Evolutionary conservation across 2,888 invertebrate genomes (phyloP), one percentile per base, ranked within the genome.

Genomic region (Synanthedon andrenaeformis): DNA sequence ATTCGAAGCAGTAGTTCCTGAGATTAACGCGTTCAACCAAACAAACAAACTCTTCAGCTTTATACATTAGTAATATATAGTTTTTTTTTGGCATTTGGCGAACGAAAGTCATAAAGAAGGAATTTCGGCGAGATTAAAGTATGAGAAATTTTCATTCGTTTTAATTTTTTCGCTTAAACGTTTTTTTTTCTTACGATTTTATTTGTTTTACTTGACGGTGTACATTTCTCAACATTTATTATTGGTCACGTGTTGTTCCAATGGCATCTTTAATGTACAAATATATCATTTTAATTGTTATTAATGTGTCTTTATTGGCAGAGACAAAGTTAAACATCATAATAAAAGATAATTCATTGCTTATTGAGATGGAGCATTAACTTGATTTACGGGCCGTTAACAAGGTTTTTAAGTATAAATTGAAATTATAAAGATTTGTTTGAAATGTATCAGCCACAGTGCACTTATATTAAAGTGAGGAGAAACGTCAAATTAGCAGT

Each of bases 61-160:
- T n/a, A n/a, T n/a, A n/a, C n/a, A n/a, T n/a, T n/a, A n/a, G n/a
- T n/a, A n/a, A n/a, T n/a, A n/a, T n/a, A n/a, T n/a, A n/a, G n/a
- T n/a, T n/a, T n/a, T n/a, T n/a, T n/a, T n/a, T n/a, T n/a, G n/a
- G n/a, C n/a, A n/a, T 72, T 67, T 57, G 59, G 59, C 3, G 51
- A 63, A 72, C 63, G 71, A 72, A 72, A 72, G 70, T 58, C 28
- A 49, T 56, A 65, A 23, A 66, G 62, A 71, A 66, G 68, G 69
- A 64, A 41, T 58, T 55, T 58, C 56, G 55, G 49, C 52, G 59
- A 64, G 61, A 64, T 66, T 64, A 63, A 62, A 59, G 45, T 53
- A 17, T 17, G 49, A 52, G 51, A n/a, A 12, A 51, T 52, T 54
- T 51, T 53, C 42, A 53, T 57, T 56, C 57, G 57, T 57, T 49